Evolutionary conservation across 2,888 invertebrate species (phyloP), one percentile per base, ranked within the genome.

Genomic region (Drosophila melanosoma): DNA sequence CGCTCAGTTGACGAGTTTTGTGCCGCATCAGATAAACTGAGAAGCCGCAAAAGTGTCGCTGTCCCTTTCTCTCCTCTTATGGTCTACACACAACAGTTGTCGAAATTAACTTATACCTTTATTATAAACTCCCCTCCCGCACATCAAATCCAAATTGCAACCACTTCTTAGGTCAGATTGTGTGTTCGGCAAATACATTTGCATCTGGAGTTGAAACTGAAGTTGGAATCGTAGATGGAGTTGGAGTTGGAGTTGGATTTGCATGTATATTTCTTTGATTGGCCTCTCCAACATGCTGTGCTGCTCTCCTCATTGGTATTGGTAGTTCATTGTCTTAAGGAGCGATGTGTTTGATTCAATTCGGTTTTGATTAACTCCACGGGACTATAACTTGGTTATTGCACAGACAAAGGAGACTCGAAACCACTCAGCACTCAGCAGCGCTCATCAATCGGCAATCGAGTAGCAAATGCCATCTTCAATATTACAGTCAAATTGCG

Each of bases 31-130:
- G 65, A 67, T 74, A 69, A 68, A 66, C 67, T 67, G 54, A 63
- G 87, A 83, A 89, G 80, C 86, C 76, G 36, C 74, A 85, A 45
- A 83, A 83, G 58, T n/a, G 12, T 23, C 20, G 17, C 26, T 26
- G 5, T 15, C 53, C 8, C 12, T 53, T 15, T 8, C 33, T 3
- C 33, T n/a, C 32, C 1, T n/a, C 20, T 45, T 45, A 12, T 20
- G 45, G 45, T 57, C 40, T 57, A 48, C 63, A 58, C 60, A 59
- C 54, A 71, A 59, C 54, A 71, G 82, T 76, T 84, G 82, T 70
- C 72, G 64, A 84, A 82, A 77, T 84, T 77, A 77, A 75, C 68
- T 87, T 89, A 64, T 64, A 72, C 62, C 61, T 29, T 62, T 69
- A 7, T 69, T 32, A 26, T 32, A 49, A 12, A 11, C n/a, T 6